These are phyloP conservation scores for Zeuzera pyrina DNA, from an alignment of 2,888 invertebrate genomes.

Conservation along the genomic window DNA sequence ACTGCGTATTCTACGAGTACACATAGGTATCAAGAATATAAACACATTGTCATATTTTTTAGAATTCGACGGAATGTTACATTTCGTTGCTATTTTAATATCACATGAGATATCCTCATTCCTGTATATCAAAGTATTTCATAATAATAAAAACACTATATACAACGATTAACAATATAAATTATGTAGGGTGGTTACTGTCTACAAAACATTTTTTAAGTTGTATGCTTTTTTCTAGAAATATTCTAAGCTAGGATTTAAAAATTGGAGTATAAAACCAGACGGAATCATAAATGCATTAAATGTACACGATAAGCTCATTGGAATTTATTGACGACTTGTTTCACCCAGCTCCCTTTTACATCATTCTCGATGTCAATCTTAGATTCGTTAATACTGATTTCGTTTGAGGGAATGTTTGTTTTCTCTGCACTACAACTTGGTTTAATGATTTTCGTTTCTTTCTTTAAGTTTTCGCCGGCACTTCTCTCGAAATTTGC, in stretches of 20 bases:
- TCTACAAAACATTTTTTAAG: no score
- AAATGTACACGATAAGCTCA: conserved; percentile 42
- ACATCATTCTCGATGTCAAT: conserved; percentile 35
- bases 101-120: no score
- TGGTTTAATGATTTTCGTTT: conserved; percentile 17
- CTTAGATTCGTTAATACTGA: conserved; percentile 25
- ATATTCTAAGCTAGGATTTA: no score
- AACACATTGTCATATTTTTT: no score
- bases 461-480: conserved; percentile 29
- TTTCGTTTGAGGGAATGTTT: conserved; percentile 32
- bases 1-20: conserved; percentile 18
- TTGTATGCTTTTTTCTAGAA: no score
- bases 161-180: no score
- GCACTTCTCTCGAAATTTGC: conserved; percentile 46
- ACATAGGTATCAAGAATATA: no score
- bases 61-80: no score
- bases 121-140: no score
- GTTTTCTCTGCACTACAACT: conserved; percentile 25
- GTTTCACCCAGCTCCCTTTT: conserved; percentile 81
- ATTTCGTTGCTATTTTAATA: no score
- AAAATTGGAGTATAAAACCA: conserved; percentile 44
- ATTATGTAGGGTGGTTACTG: no score
- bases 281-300: conserved; percentile 55
- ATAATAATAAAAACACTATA: no score
- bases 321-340: conserved; percentile 82